A percentile compares a stretch with the other conserved stretches of the same genome.
Evolutionary conservation across 2,113 vertebrate species (phyloP).

Genomic region (Gorsachius goisagi): DNA sequence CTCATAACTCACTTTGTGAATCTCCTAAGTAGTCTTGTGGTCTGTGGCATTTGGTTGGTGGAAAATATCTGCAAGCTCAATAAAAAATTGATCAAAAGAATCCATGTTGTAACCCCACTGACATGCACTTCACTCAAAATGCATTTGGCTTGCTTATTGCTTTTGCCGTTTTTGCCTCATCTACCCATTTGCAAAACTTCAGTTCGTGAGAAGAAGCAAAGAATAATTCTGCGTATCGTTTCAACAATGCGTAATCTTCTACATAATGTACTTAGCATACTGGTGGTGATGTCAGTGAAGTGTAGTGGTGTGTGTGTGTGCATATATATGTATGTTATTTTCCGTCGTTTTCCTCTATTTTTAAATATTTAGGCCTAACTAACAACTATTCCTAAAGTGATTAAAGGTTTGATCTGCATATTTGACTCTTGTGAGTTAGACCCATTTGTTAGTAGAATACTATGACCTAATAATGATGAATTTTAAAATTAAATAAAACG

Average conservation of each 20-base stretch:
- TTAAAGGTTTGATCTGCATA: background rate
- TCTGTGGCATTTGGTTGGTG: background rate
- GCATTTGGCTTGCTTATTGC: background rate
- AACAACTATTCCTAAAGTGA: background rate
- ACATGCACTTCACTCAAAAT: background rate
- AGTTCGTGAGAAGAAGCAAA: background rate
- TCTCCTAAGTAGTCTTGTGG: background rate
- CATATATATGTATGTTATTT: background rate
- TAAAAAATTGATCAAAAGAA: constrained; percentile 7
- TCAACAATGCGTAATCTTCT: background rate
- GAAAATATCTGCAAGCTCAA: constrained; percentile 32
- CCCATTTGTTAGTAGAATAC: background rate
- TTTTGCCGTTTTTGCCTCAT: background rate
- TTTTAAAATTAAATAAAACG: background rate
- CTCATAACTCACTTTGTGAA: background rate
- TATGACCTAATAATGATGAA: background rate
- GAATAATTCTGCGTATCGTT: background rate
- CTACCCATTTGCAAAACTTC: background rate
- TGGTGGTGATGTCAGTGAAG: background rate
- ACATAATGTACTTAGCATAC: background rate
- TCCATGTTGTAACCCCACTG: background rate
- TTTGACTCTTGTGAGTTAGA: background rate
- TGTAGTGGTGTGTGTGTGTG: background rate
- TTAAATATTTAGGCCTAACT: background rate
- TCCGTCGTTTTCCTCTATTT: background rate